Base-by-base conservation (phyloP, 2,888 invertebrate species). In the Fragum sueziense region DNA sequence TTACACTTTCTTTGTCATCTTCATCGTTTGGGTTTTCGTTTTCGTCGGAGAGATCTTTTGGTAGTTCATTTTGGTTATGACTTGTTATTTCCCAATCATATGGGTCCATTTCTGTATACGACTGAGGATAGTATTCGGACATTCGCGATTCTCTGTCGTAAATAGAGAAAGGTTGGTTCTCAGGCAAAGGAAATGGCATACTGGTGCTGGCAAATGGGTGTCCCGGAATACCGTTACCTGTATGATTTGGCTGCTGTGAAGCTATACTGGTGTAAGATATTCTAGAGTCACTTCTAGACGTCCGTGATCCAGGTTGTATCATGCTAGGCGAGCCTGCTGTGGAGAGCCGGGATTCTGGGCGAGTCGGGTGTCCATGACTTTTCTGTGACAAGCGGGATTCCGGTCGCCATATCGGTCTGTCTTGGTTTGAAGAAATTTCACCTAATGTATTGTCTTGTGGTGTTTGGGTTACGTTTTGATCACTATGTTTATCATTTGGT, bases 21-120 rank as follows among this genome's bases (percentile, higher is more conserved):
- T 69, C 47, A 31, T 22, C 69, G 20, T 47, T 22, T n/a, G 33
- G 27, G 31, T 20, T 61, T n/a, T 57, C 70, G 34, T 59, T 22
- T 59, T 4, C 7, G 6, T 59, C 4, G 25, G 14, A 29, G 6
- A n/a, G 7, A 9, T 4, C 59, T 27, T 59, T 22, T 25, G 20
- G 6, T 59, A 29, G 27, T 29, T 59, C 59, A 11, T 11, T 9
- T 9, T 59, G 6, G 27, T 11, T 22, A 11, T 9, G 27, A 11
- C 9, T n/a, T 11, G n/a, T n/a, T 6, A n/a, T 20, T 29, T 59
- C 59, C 59, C 59, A 59, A n/a, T 59, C 59, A 20, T 27, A 59
- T n/a, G 22, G n/a, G 22, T 59, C 59, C 59, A 59, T 25, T 11
- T 59, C 27, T 22, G 59, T 29, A 27, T 59, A 29, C 27, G 29